Evolutionary conservation across 2,113 vertebrate genomes (phyloP).

Genomic region (Empidonax alnorum): DNA sequence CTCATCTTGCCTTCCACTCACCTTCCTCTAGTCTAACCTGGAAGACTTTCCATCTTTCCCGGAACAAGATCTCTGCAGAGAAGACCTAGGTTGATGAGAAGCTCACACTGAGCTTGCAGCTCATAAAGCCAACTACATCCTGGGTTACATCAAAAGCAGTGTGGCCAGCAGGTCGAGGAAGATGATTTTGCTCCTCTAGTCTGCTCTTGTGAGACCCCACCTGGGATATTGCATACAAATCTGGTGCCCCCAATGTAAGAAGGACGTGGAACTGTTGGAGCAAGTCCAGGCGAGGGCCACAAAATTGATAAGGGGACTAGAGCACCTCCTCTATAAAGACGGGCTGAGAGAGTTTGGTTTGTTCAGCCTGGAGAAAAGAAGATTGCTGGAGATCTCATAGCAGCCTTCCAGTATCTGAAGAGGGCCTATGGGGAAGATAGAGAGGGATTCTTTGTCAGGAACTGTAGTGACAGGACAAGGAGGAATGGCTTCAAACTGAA

Average conservation of each 20-base stretch:
- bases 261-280: not conserved
- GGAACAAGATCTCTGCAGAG: not conserved
- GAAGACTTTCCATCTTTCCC: not conserved
- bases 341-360: not conserved
- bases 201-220: not conserved
- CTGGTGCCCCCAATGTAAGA: not conserved
- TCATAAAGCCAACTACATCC: not conserved
- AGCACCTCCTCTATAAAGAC: not conserved
- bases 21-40: not conserved
- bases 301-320: not conserved
- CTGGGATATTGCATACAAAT: fast-evolving
- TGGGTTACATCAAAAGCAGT: not conserved
- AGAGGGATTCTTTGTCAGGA: not conserved
- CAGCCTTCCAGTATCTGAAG: not conserved
- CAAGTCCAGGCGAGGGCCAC: not conserved
- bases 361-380: not conserved
- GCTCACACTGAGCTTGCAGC: not conserved
- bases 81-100: not conserved
- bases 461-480: not conserved
- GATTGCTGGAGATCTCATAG: not conserved
- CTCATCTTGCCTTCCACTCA: not conserved
- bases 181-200: not conserved
- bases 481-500: not conserved
- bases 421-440: not conserved
- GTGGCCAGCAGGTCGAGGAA: not conserved